Evolutionary conservation across 2,797 vertebrate genomes (phyloP).

Genomic region (Spheniscus humboldti): DNA sequence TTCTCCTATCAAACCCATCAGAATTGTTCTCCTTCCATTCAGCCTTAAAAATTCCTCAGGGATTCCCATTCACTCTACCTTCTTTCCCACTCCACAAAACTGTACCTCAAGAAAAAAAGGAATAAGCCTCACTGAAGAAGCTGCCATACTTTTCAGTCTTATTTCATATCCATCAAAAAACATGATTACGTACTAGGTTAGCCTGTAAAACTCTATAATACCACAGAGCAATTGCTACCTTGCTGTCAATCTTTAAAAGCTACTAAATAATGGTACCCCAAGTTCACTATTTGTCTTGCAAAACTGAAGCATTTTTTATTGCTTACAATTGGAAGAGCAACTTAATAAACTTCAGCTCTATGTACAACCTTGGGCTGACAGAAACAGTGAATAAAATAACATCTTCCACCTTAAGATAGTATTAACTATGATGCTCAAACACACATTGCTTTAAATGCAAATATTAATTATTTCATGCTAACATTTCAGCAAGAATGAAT

Average conservation of each 20-base stretch:
- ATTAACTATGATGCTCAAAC: not conserved
- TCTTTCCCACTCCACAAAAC: not conserved
- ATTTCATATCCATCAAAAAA: not conserved
- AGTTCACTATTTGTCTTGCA: not conserved
- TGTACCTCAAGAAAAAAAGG: not conserved
- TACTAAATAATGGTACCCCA: not conserved
- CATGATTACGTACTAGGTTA: not conserved
- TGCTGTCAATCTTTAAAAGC: not conserved
- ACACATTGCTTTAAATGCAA: not conserved
- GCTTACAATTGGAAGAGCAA: not conserved
- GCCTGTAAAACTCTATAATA: not conserved
- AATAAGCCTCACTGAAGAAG: not conserved
- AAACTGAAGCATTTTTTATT: not conserved
- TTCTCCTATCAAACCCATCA: not conserved
- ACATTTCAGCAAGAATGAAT: slow-evolving; percentile 5
- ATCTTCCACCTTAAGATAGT: not conserved
- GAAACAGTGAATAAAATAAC: not conserved
- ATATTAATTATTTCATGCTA: slow-evolving; percentile 19
- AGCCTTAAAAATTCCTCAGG: not conserved
- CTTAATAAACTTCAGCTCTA: not conserved
- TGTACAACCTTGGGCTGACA: not conserved
- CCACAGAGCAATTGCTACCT: not conserved
- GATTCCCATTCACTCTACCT: not conserved
- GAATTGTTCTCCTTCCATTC: not conserved
- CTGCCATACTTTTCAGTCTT: not conserved